Percentiles rank a stretch among this genome's conserved stretches.
phyloP scores from a whole-genome alignment of 2,113 vertebrate genomes.

The Blennius ocellaris region DNA sequence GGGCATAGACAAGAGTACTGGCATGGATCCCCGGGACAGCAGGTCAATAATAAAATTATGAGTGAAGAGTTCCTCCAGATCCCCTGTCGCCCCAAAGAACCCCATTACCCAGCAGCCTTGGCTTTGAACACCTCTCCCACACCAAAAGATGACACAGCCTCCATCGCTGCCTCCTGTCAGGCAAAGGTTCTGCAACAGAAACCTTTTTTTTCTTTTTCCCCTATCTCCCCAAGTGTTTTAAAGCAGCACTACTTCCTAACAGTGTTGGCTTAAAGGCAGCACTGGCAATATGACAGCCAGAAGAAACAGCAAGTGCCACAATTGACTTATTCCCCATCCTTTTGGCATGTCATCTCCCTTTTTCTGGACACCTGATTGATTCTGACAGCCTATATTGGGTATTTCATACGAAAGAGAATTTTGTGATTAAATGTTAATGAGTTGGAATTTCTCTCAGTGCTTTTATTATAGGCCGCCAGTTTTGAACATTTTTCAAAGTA shows the following conservation, averaged over 20 bases:
- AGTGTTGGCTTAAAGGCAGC: conserved; percentile 75
- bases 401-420: conserved; percentile 94
- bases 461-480: conserved; percentile 93
- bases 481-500: conserved; percentile 96
- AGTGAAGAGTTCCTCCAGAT: conserved; percentile 71
- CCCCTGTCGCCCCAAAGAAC: conserved; percentile 64
- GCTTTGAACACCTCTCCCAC: conserved; percentile 80
- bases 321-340: conserved; percentile 84
- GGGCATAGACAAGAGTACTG: conserved; percentile 65
- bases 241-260: conserved; percentile 63
- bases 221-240: conserved; percentile 70
- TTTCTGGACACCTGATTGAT: conserved; percentile 90
- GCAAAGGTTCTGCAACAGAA: conserved; percentile 73
- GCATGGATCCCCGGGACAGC: conserved; percentile 66
- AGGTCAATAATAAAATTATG: conserved; percentile 81
- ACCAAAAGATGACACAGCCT: conserved; percentile 78
- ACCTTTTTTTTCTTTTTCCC: conserved; percentile 45
- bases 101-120: conserved; percentile 75
- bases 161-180: conserved; percentile 76
- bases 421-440: conserved; percentile 95
- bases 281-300: conserved; percentile 89
- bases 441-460: conserved; percentile 90
- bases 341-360: conserved; percentile 84
- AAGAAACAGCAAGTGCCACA: conserved; percentile 82
- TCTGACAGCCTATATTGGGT: conserved; percentile 94